phyloP scores from a whole-genome alignment of 35 echinoderm and acorn worm genomes.

The Amphiura filiformis region DNA sequence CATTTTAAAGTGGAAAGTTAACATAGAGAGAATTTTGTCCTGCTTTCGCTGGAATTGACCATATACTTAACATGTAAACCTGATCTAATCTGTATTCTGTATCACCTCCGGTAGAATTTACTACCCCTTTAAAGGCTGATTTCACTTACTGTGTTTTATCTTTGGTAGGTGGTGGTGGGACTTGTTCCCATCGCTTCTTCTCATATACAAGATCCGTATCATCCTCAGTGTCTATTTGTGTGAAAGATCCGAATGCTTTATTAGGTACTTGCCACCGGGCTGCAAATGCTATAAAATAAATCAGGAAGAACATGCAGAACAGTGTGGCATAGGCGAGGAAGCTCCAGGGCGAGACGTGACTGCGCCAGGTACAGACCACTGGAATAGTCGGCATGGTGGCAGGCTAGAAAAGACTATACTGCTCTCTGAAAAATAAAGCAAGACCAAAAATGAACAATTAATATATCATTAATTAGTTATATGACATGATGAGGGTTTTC shows the following conservation, averaged over 20 bases:
- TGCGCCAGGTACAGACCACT: not conserved
- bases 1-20: no score
- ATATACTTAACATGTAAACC: no score
- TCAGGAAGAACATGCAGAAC: not conserved
- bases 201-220: not conserved
- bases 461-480: no score
- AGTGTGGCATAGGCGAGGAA: not conserved
- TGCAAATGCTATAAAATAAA: not conserved
- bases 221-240: not conserved
- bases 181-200: not conserved
- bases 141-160: not conserved
- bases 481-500: no score
- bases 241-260: not conserved
- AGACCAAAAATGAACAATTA: no score
- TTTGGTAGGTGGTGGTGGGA: not conserved
- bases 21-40: no score
- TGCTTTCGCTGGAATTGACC: no score
- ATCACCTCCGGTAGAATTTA: no score
- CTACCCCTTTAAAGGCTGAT: no score
- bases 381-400: not conserved
- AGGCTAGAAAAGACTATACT: not conserved
- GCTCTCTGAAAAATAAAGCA: no score
- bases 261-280: not conserved
- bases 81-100: no score
- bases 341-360: not conserved